Evolutionary conservation across 2,113 vertebrate species (phyloP).

Genomic region (Sapayoa aenigma): DNA sequence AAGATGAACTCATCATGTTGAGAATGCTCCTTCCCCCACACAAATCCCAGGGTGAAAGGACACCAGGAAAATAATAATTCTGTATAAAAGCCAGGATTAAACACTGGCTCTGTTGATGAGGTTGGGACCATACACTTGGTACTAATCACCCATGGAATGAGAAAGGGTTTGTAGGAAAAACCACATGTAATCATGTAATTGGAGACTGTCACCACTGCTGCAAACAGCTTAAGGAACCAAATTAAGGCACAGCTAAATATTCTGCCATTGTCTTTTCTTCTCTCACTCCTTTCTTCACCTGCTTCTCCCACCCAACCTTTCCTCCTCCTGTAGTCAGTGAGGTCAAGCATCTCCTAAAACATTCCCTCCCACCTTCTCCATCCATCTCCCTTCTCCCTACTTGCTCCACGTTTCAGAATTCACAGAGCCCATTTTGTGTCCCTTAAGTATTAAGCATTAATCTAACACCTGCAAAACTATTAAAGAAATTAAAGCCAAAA

Average conservation of each 20-base stretch:
- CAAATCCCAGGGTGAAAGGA: not conserved
- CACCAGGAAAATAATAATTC: not conserved
- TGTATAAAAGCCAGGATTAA: not conserved
- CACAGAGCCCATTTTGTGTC: not conserved
- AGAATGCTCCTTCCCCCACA: not conserved
- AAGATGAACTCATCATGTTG: not conserved
- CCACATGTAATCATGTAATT: accelerated
- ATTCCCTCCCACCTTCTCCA: not conserved
- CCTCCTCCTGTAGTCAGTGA: not conserved
- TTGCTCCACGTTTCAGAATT: not conserved
- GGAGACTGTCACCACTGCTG: not conserved
- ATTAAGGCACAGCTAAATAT: not conserved
- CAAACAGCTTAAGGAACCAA: not conserved
- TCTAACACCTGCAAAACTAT: not conserved
- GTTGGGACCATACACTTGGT: not conserved
- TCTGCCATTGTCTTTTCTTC: not conserved
- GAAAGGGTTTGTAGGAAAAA: not conserved
- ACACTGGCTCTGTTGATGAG: not conserved
- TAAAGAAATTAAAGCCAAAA: not conserved
- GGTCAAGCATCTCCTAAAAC: not conserved
- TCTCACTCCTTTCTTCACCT: not conserved
- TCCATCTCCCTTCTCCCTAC: not conserved
- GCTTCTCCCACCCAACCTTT: not conserved
- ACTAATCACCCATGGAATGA: not conserved
- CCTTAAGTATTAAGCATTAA: not conserved